Base-by-base conservation (phyloP, 2,888 invertebrate genomes). In the Herminia tarsipennalis region DNA sequence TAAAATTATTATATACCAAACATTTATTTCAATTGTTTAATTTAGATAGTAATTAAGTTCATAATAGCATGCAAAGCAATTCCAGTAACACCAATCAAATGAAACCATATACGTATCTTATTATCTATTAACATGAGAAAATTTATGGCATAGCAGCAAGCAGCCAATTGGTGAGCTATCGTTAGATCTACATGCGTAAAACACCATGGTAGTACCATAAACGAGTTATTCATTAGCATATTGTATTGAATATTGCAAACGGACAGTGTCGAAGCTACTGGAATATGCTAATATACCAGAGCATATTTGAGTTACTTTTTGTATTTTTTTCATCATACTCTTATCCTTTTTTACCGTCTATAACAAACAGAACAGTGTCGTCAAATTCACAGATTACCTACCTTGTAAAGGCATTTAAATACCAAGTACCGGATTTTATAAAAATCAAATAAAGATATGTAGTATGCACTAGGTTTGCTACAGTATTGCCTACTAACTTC, bases 181-280 rank as follows among this genome's bases (percentile, higher is more conserved):
- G 42, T 35, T 2, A 34, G 38, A 76, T 74, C 75, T 73, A 75
- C 73, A 75, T 37, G 65, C 60, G 66, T 73, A 66, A 65, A 72
- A 73, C 72, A 73, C 61, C 48, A 54, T 56, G 45, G 48, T 36
- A 21, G 46, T 32, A 39, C 61, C 55, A 56, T 59, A 67, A 64
- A 58, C 64, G 52, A 57, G 48, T 56, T 35, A 35, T 21, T 47
- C 51, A 67, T 66, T 70, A 57, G 54, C 70, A 68, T 70, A 52
- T 52, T 46, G 49, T 51, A 66, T 62, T 60, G 65, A 67, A 68
- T 56, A 68, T 56, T 51, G 61, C 57, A 54, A 63, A 68, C 56
- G 44, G 49, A 43, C 42, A 57, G 37, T 50, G 40, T 59, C 62
- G 49, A 41, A 38, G 65, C 66, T 57, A 59, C 62, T 60, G 43